Evolutionary conservation across 1,140 invertebrate species (phyloP).

Genomic region (Myzus persicae): DNA sequence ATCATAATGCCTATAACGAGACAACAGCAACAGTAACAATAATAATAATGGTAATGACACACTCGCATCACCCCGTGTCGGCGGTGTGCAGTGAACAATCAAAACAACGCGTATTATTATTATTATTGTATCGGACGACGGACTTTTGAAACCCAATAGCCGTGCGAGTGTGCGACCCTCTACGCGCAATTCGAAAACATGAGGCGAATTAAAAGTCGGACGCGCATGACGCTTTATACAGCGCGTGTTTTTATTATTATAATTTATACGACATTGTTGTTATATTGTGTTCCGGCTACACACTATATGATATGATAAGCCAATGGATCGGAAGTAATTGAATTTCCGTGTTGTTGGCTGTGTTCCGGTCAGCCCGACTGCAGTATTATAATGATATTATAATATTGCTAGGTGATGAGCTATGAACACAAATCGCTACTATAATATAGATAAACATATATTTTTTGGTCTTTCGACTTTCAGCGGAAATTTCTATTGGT

Average conservation of each 20-base stretch:
- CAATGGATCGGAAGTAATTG: conserved; percentile 1
- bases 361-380: neutral
- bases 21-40: neutral
- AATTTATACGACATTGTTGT: neutral
- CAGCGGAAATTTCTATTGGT: no score
- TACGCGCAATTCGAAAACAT: neutral
- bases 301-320: neutral
- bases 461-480: neutral
- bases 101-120: neutral
- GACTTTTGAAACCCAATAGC: conserved; percentile 15
- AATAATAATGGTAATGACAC: neutral
- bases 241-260: neutral
- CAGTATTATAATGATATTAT: neutral
- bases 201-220: neutral
- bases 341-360: neutral
- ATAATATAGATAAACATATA: no score
- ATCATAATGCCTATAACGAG: neutral
- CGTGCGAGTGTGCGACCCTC: conserved; percentile 22
- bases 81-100: neutral
- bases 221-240: neutral
- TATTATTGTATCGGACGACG: neutral
- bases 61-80: neutral
- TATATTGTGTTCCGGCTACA: neutral
- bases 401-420: no score
- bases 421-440: no score